Evolutionary conservation across 2,113 vertebrate genomes (phyloP).

Genomic region (Hydrochoerus hydrochaeris): DNA sequence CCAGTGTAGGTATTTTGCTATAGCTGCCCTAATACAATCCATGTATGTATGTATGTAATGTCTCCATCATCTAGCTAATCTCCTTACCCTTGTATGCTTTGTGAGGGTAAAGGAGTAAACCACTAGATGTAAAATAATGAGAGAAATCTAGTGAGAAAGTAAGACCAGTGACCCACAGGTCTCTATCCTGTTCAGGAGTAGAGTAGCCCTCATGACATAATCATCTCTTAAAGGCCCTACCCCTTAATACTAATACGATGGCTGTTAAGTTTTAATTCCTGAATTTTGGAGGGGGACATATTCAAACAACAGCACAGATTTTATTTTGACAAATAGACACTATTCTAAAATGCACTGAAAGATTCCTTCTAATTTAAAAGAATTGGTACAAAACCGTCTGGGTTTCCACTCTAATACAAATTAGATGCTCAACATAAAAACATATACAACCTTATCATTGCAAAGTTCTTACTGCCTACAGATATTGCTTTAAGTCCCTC

Average conservation of each 20-base stretch:
- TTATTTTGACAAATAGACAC: neutral
- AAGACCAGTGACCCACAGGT: neutral
- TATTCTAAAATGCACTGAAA: neutral
- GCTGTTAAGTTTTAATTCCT: neutral
- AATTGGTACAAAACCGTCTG: neutral
- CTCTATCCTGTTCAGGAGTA: neutral
- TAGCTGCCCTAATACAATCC: neutral
- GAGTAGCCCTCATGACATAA: neutral
- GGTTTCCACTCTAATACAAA: slow-evolving; percentile 4
- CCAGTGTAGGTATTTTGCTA: neutral
- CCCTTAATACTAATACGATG: neutral
- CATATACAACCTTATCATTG: neutral
- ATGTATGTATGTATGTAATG: neutral
- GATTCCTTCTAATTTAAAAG: slow-evolving; percentile 33
- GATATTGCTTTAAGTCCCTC: neutral
- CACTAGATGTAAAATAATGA: neutral
- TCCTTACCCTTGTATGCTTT: neutral
- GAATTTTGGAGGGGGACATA: neutral
- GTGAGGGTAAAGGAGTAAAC: neutral
- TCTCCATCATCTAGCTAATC: neutral
- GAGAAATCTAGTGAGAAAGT: neutral
- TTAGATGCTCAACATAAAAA: slow-evolving; percentile 18
- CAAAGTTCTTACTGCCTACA: neutral
- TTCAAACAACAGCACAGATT: neutral
- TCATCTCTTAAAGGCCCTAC: neutral